phyloP scores from a whole-genome alignment of 2,888 invertebrate species.

The Cryptus viduatorius region DNA sequence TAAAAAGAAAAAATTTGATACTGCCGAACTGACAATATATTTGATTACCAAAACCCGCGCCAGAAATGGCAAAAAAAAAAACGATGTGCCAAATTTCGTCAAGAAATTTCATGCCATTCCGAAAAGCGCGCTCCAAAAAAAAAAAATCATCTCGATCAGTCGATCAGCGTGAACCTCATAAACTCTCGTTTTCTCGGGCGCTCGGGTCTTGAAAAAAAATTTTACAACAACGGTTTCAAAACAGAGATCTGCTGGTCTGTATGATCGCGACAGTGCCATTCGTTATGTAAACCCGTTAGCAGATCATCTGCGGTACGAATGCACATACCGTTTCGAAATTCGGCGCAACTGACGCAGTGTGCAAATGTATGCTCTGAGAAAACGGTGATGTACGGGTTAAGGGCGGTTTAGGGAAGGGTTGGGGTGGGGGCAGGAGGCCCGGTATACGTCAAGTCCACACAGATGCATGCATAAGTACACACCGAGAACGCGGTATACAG shows the following conservation, averaged over 20 bases:
- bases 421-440: background rate
- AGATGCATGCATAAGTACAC: constrained; percentile 27
- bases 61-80: no score
- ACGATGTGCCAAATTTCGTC: no score
- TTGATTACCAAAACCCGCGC: no score
- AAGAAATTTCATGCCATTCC: no score
- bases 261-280: background rate
- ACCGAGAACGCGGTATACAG: background rate
- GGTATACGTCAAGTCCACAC: constrained; percentile 40
- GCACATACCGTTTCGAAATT: background rate
- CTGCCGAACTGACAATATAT: no score
- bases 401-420: background rate
- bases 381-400: constrained; percentile 45
- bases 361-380: constrained; percentile 37
- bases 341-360: constrained; percentile 6
- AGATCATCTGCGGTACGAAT: background rate
- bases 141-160: no score
- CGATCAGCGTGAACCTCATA: no score
- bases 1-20: no score
- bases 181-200: no score
- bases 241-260: background rate
- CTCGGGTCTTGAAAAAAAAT: background rate
- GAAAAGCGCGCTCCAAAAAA: no score
- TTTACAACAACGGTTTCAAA: background rate
- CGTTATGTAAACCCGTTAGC: background rate